A percentile compares a stretch with the other conserved stretches of the same genome.
phyloP scores from a whole-genome alignment of 2,888 invertebrate genomes.

The Hofmannophila pseudospretella region DNA sequence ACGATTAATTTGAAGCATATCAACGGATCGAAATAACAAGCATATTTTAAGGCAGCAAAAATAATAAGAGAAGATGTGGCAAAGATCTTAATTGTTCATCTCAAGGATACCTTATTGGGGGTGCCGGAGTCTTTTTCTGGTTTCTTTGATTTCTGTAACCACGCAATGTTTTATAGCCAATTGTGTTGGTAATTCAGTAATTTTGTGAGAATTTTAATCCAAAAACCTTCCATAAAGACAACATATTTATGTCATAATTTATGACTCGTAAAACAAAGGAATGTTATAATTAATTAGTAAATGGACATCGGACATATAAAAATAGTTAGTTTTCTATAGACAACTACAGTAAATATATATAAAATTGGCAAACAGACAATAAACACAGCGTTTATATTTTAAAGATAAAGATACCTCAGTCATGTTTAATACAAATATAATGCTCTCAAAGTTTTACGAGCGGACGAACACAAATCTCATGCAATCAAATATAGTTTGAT shows the following conservation, averaged over 20 bases:
- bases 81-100: constrained; percentile 26
- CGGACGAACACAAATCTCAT: too few relatives aligned
- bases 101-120: constrained; percentile 82
- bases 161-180: constrained; percentile 43
- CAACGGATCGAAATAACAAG: constrained; percentile 21
- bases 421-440: too few relatives aligned
- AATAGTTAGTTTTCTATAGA: constrained; percentile 1
- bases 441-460: too few relatives aligned
- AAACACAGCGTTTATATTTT: too few relatives aligned
- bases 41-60: constrained; percentile 26
- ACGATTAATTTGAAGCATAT: constrained; percentile 24
- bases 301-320: background rate
- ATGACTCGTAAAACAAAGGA: background rate
- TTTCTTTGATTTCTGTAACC: constrained; percentile 88
- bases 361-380: too few relatives aligned
- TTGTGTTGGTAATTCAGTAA: constrained; percentile 10
- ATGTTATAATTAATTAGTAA: background rate
- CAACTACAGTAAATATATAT: background rate
- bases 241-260: too few relatives aligned
- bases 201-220: background rate
- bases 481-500: too few relatives aligned
- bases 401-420: too few relatives aligned
- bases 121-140: constrained; percentile 83
- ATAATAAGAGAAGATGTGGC: constrained; percentile 25
- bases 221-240: too few relatives aligned